Evolutionary conservation across 2,113 vertebrate genomes (phyloP), one percentile per base, ranked within the genome.

Genomic region (Hemibagrus wyckioides): DNA sequence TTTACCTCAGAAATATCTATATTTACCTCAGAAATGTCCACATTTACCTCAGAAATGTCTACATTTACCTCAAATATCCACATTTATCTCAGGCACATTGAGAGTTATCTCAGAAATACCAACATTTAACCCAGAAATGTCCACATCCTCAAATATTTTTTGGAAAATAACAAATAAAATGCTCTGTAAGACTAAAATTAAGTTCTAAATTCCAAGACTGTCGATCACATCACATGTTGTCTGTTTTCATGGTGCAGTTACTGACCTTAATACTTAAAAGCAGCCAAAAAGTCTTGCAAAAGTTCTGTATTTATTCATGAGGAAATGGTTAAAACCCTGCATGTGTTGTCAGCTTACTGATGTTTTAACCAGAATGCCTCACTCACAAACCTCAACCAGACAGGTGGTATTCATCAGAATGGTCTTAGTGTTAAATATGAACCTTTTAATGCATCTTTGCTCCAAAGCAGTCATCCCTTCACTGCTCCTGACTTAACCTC

Each of bases 331-430:
- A 77, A 77, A 77, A 30, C 25, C 75, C 75, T 50, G 75, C 75
- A 52, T 50, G 48, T 77, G 44, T 41, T 50, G 48, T n/a, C 13
- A 76, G 15, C n/a, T 41, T 50, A 76, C 15, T 48, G 11, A 75
- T 50, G 73, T n/a, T 25, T 76, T 76, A 50, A 76, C 41, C 4
- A 25, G 44, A 76, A 50, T 50, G 50, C 10, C 28, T 77, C 7
- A 6, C 25, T 48, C 14, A 76, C 73, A 54, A 33, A 8, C 28
- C 48, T 79, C 44, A 50, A 14, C 44, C 75, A 50, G 36, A 73
- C 69, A 73, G 75, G 28, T 77, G 75, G 25, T 52, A 50, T 77
- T 52, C 75, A 77, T 77, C 76, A 79, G 76, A 30, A 54, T 48
- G 76, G n/a, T 79, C 48, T 52, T 15, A 9, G 28, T 79, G 48